phyloP scores from a whole-genome alignment of 2,113 vertebrate species.

The Microcebus tavaratra region DNA sequence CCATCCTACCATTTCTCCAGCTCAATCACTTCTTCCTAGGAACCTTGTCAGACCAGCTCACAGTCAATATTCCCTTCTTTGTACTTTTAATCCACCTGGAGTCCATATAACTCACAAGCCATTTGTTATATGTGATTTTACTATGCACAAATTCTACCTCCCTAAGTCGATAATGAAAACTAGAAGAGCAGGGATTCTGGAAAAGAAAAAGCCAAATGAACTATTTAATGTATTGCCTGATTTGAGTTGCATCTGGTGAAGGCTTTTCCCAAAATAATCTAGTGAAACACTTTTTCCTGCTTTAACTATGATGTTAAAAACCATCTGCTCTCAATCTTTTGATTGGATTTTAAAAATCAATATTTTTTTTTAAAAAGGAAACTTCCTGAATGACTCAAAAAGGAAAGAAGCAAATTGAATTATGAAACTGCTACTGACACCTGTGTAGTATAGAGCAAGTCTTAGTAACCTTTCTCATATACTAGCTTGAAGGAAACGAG shows the following conservation, averaged over 20 bases:
- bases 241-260: neutral
- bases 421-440: neutral
- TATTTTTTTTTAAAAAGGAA: neutral
- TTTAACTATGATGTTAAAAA: slow-evolving; percentile 1
- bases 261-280: neutral
- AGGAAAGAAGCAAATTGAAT: neutral
- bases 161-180: neutral
- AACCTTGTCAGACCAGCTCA: neutral
- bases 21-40: neutral
- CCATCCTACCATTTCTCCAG: neutral
- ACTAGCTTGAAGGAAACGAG: neutral
- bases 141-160: neutral
- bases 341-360: neutral
- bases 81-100: neutral
- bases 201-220: neutral
- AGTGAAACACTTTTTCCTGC: neutral
- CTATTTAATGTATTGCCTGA: neutral
- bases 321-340: neutral
- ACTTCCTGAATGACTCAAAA: neutral
- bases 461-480: neutral
- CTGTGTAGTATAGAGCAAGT: neutral
- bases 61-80: neutral
- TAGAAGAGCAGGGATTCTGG: neutral
- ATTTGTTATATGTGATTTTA: neutral
- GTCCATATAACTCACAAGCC: neutral